Evolutionary conservation across 2,797 vertebrate genomes (phyloP), one percentile per base, ranked within the genome.

Genomic region (Peromyscus attwateri): DNA sequence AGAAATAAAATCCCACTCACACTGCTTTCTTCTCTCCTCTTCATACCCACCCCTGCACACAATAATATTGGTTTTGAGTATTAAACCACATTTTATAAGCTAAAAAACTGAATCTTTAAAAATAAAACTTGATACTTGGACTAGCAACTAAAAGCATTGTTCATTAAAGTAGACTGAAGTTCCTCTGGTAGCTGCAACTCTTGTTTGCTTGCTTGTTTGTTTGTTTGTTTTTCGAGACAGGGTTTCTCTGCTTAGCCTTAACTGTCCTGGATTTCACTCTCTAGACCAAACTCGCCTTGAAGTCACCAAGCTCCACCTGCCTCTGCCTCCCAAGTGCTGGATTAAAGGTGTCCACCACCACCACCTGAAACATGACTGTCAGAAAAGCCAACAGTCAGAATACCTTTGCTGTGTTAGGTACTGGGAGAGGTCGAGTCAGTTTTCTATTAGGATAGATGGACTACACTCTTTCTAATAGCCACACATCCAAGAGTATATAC

Each of bases 31-130:
- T 91, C 29, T 91, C 3, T 1, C 55, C 17, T 80, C 16, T 19
- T 70, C 29, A 70, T 25, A 80, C 49, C 31, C 29, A 14, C 11
- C 19, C 34, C 40, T 13, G 13, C 19, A 68, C 57, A 88, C 79
- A 57, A 91, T 16, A 80, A 37, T 46, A 70, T 29, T 95, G 49
- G 49, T 49, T 84, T 95, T 87, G 40, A 73, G 94, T 87, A 52
- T 85, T 85, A 57, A 96, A 89, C 31, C 90, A 17, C 1, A 73
- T 85, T 92, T 96, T 43, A 37, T 92, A 75, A 87, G 46, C 46
- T 84, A 80, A 55, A 84, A 73, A 25, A 27, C n/a, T 19, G 9
- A 12, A 57, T 16, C n/a, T 76, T 43, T 87, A 49, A 83, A 68
- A 49, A 37, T 16, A 17, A 37, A 71, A 17, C 29, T 95, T 85